Evolutionary conservation across 1,140 invertebrate species (phyloP).

Genomic region (Brachionus paranguensis): DNA sequence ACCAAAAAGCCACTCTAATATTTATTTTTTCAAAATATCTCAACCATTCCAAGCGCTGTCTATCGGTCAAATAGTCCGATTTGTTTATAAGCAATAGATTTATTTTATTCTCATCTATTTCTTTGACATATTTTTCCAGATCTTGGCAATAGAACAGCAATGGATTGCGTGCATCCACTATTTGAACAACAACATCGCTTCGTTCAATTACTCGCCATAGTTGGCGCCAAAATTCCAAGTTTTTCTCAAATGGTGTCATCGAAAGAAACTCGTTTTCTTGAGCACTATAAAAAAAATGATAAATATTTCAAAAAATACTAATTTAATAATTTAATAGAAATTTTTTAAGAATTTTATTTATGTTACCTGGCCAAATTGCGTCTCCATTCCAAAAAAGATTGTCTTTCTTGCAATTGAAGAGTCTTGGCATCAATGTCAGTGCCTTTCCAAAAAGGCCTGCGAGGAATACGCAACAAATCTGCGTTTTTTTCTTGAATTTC

Average conservation of each 20-base stretch:
- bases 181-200: slow-evolving; percentile 85
- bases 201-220: slow-evolving; percentile 94
- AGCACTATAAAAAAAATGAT: neutral
- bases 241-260: slow-evolving; percentile 94
- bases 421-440: slow-evolving; percentile 68
- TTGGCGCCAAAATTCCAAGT: slow-evolving; percentile 96
- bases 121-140: slow-evolving; percentile 84
- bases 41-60: slow-evolving; percentile 62
- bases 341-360: neutral
- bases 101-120: slow-evolving; percentile 69
- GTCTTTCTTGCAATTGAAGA: slow-evolving; percentile 68
- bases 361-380: slow-evolving; percentile 64
- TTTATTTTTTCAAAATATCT: slow-evolving; percentile 32
- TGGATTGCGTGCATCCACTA: slow-evolving; percentile 93
- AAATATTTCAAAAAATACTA: neutral
- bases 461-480: slow-evolving; percentile 67
- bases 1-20: slow-evolving; percentile 70
- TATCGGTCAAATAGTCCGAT: slow-evolving; percentile 78
- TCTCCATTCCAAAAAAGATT: slow-evolving; percentile 81
- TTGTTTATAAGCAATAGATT: slow-evolving; percentile 90
- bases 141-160: slow-evolving; percentile 86
- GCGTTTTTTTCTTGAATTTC: slow-evolving; percentile 65
- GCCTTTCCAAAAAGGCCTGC: slow-evolving; percentile 74
- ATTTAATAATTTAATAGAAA: neutral
- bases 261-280: slow-evolving; percentile 24